Percentiles rank a stretch among this genome's conserved stretches.
These are phyloP conservation scores for Cheirogaleus medius DNA, from an alignment of 2,113 vertebrate genomes.

Conservation along the genomic window DNA sequence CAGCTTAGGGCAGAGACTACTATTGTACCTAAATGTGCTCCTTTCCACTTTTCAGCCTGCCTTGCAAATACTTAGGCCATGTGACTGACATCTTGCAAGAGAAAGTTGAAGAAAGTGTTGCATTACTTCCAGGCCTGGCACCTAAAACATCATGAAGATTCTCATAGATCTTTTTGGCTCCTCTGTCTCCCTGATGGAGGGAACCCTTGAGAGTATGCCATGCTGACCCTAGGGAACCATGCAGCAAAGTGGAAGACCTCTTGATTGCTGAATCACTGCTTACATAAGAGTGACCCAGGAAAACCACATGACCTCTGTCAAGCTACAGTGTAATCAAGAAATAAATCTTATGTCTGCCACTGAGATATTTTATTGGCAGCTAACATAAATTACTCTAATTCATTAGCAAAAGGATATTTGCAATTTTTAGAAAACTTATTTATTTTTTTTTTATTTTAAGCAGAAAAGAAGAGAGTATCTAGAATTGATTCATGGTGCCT, in stretches of 20 bases:
- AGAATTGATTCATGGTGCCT: background rate
- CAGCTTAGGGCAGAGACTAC: background rate
- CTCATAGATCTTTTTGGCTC: background rate
- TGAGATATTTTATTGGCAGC: background rate
- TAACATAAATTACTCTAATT: background rate
- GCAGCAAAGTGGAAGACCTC: background rate
- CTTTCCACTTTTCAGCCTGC: background rate
- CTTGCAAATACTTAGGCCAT: background rate
- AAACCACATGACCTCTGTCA: background rate
- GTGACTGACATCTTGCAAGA: background rate
- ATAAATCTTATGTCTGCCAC: background rate
- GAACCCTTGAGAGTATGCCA: background rate
- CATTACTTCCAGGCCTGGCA: background rate
- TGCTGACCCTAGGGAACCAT: no score
- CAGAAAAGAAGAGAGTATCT: background rate
- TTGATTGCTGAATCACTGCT: background rate
- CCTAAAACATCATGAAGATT: background rate
- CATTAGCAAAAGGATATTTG: background rate
- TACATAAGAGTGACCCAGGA: background rate
- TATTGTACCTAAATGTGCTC: background rate
- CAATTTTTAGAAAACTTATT: background rate
- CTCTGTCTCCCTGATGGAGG: background rate
- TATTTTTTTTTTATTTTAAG: background rate
- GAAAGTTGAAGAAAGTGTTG: background rate
- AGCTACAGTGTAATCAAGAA: background rate